Conservation (phyloP, 2,888 invertebrate genomes). For the Hermodice carunculata region DNA sequence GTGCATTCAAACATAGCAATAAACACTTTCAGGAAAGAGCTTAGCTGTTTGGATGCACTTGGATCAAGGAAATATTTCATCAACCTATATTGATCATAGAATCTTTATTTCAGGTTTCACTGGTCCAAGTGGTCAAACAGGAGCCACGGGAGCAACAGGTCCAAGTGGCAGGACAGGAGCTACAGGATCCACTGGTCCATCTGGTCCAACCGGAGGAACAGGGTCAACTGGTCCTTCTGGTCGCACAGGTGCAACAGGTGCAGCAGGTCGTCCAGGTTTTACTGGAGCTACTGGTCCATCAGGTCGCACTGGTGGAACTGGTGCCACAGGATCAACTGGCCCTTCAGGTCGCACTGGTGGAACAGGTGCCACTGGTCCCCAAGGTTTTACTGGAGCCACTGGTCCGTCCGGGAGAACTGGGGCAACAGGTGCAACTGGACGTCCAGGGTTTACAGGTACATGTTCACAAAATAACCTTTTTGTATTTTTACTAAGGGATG, state of each 20-base stretch:
- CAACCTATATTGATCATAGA: no score
- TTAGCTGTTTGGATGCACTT: no score
- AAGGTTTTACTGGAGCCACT: neutral
- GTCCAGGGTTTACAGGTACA: neutral
- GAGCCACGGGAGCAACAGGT: neutral
- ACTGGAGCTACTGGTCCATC: neutral
- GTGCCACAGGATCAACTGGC: neutral
- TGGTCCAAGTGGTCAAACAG: neutral
- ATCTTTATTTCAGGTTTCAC: neutral
- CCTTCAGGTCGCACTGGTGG: neutral
- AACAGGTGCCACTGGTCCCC: neutral
- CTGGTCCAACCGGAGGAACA: neutral
- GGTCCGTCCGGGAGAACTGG: neutral
- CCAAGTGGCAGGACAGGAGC: neutral
- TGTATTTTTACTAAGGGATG: no score
- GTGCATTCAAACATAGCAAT: no score
- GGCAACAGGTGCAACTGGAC: neutral
- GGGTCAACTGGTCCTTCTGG: neutral
- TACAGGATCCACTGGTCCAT: neutral
- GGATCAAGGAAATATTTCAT: no score
- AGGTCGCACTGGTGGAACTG: neutral
- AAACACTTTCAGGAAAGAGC: no score
- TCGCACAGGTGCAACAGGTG: neutral
- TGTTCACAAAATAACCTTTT: no score
- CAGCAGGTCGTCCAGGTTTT: conserved; percentile 1